Evolutionary conservation across 1,140 invertebrate genomes (phyloP), one percentile per base, ranked within the genome.

Genomic region (Cheumatopsyche charites): DNA sequence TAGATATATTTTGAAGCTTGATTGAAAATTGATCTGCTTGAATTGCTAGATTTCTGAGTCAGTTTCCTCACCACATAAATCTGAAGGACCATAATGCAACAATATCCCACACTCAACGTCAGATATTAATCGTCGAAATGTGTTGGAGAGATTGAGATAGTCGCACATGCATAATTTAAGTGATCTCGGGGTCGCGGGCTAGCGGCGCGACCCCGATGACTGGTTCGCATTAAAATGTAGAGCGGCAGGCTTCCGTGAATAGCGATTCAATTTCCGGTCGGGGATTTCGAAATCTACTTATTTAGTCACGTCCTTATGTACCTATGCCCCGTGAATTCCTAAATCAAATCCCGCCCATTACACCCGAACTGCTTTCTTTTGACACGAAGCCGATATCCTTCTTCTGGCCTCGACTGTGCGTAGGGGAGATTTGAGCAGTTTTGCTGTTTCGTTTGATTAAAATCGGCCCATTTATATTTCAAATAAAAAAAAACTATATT

Each of bases 191-290:
- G 55, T 68, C 15, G 17, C 23, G 17, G 12, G 41, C 49, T 25
- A 29, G 66, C 55, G 5, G 41, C 49, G 25, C 41, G 66, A 68
- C 66, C n/a, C 66, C 49, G 66, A 68, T 68, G 66, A 68, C 49
- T 47, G 47, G 47, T 26, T 36, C 58, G 55, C 62, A 63, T 71
- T 71, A 71, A 71, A 71, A 71, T 71, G 69, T 63, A 63, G 61
- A 71, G 47, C 61, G 43, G 61, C 69, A 71, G 25, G 63, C 69
- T 71, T 71, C 69, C 69, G 58, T 63, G 69, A 70, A 71, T 71
- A 63, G 61, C 61, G 62, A 71, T 71, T 71, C 69, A 71, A 71
- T 71, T 71, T 71, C 69, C 69, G 58, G 69, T 21, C 9, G 66
- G 49, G 66, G 66, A 68, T 68, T 68, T 68, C 66, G 45, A 68